Conservation (phyloP, 1,140 invertebrate species). For the Pseudomyrmex dendroicus region DNA sequence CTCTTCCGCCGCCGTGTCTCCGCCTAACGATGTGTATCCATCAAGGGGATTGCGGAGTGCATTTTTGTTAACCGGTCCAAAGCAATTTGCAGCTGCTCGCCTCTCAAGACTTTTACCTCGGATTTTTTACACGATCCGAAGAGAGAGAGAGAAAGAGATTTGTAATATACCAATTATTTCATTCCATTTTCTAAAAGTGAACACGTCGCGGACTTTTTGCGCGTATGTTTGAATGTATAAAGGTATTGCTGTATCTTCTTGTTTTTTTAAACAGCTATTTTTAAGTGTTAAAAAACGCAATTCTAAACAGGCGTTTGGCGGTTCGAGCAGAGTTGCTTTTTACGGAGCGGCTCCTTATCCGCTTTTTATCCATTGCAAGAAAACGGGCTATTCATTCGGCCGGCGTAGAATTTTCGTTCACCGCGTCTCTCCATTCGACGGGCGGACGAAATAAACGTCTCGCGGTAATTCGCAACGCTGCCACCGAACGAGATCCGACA, state of each 20-base stretch:
- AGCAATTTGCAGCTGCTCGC: background rate
- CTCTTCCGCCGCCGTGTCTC: background rate
- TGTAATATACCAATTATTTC: background rate
- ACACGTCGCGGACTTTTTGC: background rate
- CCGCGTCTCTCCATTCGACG: slow-evolving; percentile 6
- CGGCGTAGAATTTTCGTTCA: slow-evolving; percentile 38
- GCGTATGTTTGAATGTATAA: slow-evolving; percentile 1
- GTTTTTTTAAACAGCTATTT: background rate
- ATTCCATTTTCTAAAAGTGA: slow-evolving; percentile 19
- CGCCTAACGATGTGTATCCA: background rate
- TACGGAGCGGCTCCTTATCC: background rate
- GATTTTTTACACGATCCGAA: no score
- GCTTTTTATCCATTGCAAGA: slow-evolving; percentile 23
- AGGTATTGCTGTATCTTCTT: background rate
- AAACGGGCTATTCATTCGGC: slow-evolving; percentile 44
- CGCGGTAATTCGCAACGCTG: slow-evolving; percentile 61
- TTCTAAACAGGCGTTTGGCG: slow-evolving; percentile 17
- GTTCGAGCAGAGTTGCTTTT: slow-evolving; percentile 1
- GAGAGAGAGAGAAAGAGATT: background rate
- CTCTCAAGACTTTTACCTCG: background rate
- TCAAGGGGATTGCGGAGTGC: background rate
- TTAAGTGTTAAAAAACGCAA: slow-evolving; percentile 7
- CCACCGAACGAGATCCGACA: slow-evolving; percentile 48
- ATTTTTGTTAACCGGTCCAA: slow-evolving; percentile 22
- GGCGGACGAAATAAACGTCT: slow-evolving; percentile 54